phyloP scores from a whole-genome alignment of 2,888 invertebrate species.

The Zaprionus bogoriensis region DNA sequence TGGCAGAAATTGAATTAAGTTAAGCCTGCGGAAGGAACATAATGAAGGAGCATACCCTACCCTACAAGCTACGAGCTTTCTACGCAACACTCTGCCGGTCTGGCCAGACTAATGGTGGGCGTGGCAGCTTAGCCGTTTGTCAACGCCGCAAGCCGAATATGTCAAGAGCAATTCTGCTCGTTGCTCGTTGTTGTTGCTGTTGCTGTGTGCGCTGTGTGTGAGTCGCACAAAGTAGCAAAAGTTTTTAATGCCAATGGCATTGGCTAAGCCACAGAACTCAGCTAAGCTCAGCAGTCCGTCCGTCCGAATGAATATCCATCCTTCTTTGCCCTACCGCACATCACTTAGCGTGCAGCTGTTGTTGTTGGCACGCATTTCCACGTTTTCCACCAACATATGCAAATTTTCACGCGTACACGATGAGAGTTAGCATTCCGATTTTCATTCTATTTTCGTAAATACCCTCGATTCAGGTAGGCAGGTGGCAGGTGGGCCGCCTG shows the following conservation, averaged over 20 bases:
- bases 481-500: too few relatives aligned
- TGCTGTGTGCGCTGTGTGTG: neutral
- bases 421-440: conserved; percentile 29
- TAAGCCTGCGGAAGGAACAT: conserved; percentile 42
- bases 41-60: too few relatives aligned
- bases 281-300: conserved; percentile 14
- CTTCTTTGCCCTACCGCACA: neutral
- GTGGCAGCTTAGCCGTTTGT: conserved; percentile 50
- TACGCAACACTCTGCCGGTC: neutral
- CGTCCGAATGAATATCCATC: neutral
- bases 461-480: too few relatives aligned
- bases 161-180: conserved; percentile 18
- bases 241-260: conserved; percentile 61
- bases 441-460: conserved; percentile 20
- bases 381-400: conserved; percentile 66
- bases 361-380: conserved; percentile 10
- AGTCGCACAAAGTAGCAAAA: conserved; percentile 43
- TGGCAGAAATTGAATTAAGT: conserved; percentile 67
- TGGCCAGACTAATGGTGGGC: conserved; percentile 27
- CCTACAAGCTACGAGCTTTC: too few relatives aligned
- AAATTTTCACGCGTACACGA: conserved; percentile 66
- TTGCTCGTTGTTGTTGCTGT: neutral
- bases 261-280: conserved; percentile 42
- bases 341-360: conserved; percentile 65
- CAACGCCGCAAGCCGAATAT: conserved; percentile 42